These are phyloP conservation scores for Crotalus horridus DNA, from an alignment of 2,113 vertebrate species.

Conservation along the genomic window DNA sequence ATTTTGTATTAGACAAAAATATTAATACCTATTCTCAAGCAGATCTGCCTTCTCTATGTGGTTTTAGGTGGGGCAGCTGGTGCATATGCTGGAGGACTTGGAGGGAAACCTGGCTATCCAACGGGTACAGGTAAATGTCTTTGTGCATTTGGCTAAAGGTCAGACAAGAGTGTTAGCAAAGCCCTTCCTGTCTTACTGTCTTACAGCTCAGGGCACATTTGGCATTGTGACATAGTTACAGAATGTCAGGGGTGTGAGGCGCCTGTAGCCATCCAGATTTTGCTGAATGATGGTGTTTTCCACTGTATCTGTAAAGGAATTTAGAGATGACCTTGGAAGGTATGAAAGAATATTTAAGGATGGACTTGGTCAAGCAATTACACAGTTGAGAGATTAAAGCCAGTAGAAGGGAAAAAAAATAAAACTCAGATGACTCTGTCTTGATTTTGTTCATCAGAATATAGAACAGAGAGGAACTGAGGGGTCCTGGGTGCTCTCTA, in stretches of 20 bases:
- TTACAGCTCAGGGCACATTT: background rate
- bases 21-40: background rate
- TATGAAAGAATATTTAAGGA: background rate
- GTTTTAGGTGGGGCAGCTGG: constrained; percentile 80
- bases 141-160: background rate
- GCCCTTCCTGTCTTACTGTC: background rate
- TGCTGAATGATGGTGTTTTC: background rate
- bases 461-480: background rate
- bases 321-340: background rate
- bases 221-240: background rate
- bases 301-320: background rate
- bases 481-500: background rate
- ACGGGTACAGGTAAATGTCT: constrained; percentile 80
- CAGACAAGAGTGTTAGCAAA: background rate
- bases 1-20: background rate
- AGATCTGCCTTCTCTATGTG: constrained; percentile 34
- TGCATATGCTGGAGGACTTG: constrained; percentile 68
- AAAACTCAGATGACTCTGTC: background rate
- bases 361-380: background rate
- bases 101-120: constrained; percentile 82
- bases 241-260: background rate
- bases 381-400: background rate
- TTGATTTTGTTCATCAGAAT: background rate
- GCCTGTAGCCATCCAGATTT: background rate
- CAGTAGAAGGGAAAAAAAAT: background rate